Evolutionary conservation across 1,140 invertebrate genomes (phyloP), one percentile per base, ranked within the genome.

Genomic region (Ceratina calcarata): DNA sequence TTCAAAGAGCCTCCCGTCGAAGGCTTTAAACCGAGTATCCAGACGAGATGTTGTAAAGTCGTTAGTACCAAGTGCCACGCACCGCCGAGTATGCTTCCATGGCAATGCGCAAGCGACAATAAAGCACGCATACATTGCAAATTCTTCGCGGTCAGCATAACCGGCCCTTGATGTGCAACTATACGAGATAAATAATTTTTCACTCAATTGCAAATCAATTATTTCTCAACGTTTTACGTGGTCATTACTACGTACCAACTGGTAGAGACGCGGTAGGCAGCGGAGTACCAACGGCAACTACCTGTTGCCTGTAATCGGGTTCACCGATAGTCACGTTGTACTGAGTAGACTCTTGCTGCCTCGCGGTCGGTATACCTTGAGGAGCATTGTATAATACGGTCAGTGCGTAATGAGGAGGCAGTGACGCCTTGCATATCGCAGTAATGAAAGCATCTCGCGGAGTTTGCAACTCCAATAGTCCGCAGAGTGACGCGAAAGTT

Each of bases 61-160:
- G 98, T 98, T 13, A 99, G 94, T 3, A 99, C 97, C 53, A 99
- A 95, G 89, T 99, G 96, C 98, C 99, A 99, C 0, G 98, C 97
- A 76, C 97, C 96, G 60, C 97, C 97, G 20, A 99, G 93, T 81
- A 98, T 97, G 83, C 96, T 96, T 1, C 98, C 99, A 93, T 99
- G 98, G 85, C 97, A 96, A 90, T 98, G 97, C 3, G 98, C 98
- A 51, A 99, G 93, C 80, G 95, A 95, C 18, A 99, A 93, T 45
- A 99, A 93, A 7, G 98, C 96, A 82, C 98, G 94, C 96, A 99
- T 99, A 58, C 98, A 99, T 87, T 99, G 97, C 24, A 99, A 94
- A 94, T 99, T 99, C 89, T 99, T 99, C 0, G 98, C 97, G 7
- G 98, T 99, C 87, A 99, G 94, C 97, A 99, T 98, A 51, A 99